Base-by-base conservation (phyloP, 2,113 vertebrate genomes). In the Atherinomorus stipes region DNA sequence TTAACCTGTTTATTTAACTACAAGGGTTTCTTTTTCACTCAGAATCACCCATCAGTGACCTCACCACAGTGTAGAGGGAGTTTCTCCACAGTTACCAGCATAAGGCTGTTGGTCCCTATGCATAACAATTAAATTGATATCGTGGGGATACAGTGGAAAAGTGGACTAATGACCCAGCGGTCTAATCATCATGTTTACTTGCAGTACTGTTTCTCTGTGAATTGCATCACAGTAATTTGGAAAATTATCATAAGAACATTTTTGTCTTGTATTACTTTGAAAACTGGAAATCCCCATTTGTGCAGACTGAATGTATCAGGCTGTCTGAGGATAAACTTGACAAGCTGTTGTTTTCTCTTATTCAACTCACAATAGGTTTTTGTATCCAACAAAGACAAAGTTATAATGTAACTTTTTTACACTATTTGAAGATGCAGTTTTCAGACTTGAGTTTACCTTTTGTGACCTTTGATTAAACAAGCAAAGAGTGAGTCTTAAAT, bases 141-240 rank as follows among this genome's bases (percentile, higher is more conserved):
- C 85, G 16, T 69, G 75, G 80, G 85, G 49, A 77, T 76, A 59
- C 26, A 67, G 2, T 9, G 45, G 40, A 54, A 4, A 5, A 10
- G 19, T 79, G 78, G 87, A 90, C 81, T 69, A 76, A 89, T 89
- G 85, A 86, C 79, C 71, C 70, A 64, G 51, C 70, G 76, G 74
- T 66, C 23, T 86, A 84, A 81, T 87, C 74, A 85, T 61, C 40
- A 23, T 89, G 85, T 89, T 85, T 85, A 85, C 76, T 56, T 63
- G 25, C 47, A 15, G 47, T 15, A 63, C 50, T 78, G 52, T 47
- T 25, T 58, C 18, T 26, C 25, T 54, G 12, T 53, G 52, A 26
- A 42, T 42, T 42, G 26, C 61, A 66, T 74, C 60, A 72, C 22
- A 60, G 45, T 13, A 59, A 28, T 45, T 28, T 51, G 50, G 37